Conservation (phyloP, 1,140 invertebrate genomes). For the Matsumurasca onukii region DNA sequence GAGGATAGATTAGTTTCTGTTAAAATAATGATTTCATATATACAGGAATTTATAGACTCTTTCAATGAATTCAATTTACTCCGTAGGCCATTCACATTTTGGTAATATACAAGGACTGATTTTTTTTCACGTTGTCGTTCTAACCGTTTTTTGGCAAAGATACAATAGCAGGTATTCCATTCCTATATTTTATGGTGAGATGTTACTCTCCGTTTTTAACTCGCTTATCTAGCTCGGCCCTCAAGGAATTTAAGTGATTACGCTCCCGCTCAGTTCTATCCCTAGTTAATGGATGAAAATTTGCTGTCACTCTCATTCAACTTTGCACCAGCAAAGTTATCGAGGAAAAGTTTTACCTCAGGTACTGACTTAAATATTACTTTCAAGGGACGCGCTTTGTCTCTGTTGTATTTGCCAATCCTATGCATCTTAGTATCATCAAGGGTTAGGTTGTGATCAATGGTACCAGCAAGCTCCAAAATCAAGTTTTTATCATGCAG, state of each 20-base stretch:
- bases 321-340: background rate
- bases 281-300: too few relatives aligned
- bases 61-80: slow-evolving; percentile 4
- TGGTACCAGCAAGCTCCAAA: background rate
- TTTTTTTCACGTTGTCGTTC: background rate
- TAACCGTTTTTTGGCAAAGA: slow-evolving; percentile 3
- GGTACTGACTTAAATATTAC: background rate
- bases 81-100: slow-evolving; percentile 12
- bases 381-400: background rate
- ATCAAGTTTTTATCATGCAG: background rate
- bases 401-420: background rate
- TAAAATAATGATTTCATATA: slow-evolving; percentile 10
- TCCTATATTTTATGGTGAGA: slow-evolving; percentile 6
- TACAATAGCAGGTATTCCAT: background rate
- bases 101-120: background rate
- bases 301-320: background rate
- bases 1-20: too few relatives aligned
- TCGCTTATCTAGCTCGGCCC: too few relatives aligned
- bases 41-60: background rate
- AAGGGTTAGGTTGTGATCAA: background rate
- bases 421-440: background rate
- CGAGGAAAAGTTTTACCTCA: background rate
- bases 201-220: background rate
- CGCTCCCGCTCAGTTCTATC: too few relatives aligned
- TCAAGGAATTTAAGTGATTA: too few relatives aligned